Evolutionary conservation across 2,888 invertebrate species (phyloP).

Genomic region (Xestia c-nigrum): DNA sequence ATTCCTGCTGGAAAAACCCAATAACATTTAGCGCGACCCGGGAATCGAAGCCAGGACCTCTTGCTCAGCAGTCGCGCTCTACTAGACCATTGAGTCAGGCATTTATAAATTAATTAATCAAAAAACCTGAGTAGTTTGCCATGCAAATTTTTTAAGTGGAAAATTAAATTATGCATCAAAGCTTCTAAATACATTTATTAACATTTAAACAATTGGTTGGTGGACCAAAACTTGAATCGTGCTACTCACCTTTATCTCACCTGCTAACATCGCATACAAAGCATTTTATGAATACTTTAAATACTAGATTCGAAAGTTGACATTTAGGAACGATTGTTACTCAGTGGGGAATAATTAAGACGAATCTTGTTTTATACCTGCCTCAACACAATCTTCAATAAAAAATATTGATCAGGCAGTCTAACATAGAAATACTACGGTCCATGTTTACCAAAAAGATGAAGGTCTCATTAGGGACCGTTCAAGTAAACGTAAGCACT

Average conservation of each 20-base stretch:
- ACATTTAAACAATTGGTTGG: constrained; percentile 27
- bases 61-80: too few relatives aligned
- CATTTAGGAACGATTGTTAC: constrained; percentile 4
- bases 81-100: too few relatives aligned
- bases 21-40: too few relatives aligned
- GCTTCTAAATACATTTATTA: constrained; percentile 19
- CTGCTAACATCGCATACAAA: constrained; percentile 10
- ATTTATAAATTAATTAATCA: not conserved
- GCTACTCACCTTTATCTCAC: constrained; percentile 23
- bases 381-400: not conserved
- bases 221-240: not conserved
- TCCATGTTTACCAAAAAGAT: too few relatives aligned
- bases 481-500: too few relatives aligned
- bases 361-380: constrained; percentile 11
- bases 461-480: too few relatives aligned
- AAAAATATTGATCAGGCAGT: not conserved
- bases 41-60: too few relatives aligned
- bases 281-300: constrained; percentile 16
- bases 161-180: not conserved
- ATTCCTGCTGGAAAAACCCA: too few relatives aligned
- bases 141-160: not conserved
- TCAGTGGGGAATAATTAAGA: not conserved
- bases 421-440: too few relatives aligned
- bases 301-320: constrained; percentile 21
- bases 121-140: not conserved